Evolutionary conservation across 1,140 invertebrate species (phyloP).

Genomic region (Frieseomelitta varia): DNA sequence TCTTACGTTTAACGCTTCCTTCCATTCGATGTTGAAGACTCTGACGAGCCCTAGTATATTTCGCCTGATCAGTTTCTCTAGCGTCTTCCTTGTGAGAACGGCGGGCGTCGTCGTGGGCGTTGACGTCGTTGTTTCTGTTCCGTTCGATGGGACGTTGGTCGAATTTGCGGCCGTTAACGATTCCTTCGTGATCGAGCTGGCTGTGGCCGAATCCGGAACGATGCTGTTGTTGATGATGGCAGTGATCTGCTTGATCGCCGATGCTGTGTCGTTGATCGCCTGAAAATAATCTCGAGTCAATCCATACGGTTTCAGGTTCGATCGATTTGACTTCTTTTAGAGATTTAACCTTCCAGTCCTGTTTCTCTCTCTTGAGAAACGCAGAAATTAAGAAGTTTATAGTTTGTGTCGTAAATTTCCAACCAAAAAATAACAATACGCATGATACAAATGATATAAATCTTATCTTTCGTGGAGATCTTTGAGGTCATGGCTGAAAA

Average conservation of each 20-base stretch:
- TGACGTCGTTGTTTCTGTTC: conserved; percentile 52
- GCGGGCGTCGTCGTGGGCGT: conserved; percentile 75
- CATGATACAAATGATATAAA: too few species aligned
- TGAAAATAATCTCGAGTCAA: conserved; percentile 56
- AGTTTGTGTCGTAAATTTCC: too few species aligned
- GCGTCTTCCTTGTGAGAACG: conserved; percentile 71
- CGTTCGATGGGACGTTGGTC: conserved; percentile 7
- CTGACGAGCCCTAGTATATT: conserved; percentile 80
- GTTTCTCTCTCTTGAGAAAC: too few species aligned
- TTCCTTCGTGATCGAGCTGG: conserved; percentile 33
- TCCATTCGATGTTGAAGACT: conserved; percentile 82
- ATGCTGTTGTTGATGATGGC: conserved; percentile 75
- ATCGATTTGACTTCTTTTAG: too few species aligned
- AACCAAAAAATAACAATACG: too few species aligned
- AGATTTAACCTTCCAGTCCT: too few species aligned
- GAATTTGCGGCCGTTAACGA: conserved; percentile 26
- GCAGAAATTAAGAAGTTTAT: too few species aligned
- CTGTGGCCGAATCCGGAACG: conserved; percentile 69
- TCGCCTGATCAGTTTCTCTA: conserved; percentile 76
- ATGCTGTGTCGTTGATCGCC: conserved; percentile 80
- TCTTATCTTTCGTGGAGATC: too few species aligned
- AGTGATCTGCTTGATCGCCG: conserved; percentile 79
- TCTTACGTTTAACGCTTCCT: conserved; percentile 81
- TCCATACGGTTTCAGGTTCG: too few species aligned
- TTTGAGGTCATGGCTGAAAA: too few species aligned